A percentile compares a stretch with the other conserved stretches of the same genome.
Evolutionary conservation across 2,113 vertebrate genomes (phyloP).

Genomic region (Burhinus oedicnemus): DNA sequence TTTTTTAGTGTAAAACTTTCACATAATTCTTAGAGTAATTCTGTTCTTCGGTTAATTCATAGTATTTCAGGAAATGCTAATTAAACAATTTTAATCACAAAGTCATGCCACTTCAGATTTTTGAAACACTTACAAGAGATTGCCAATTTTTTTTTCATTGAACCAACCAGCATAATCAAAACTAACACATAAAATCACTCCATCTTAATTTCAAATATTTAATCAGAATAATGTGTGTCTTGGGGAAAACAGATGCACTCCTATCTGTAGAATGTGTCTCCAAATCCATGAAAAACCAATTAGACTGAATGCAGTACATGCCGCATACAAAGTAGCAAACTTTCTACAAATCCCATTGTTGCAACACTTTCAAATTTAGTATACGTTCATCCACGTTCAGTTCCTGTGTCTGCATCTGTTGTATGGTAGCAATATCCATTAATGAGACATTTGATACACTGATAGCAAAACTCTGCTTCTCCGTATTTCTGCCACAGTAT

Average conservation of each 20-base stretch:
- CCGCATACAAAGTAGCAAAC: background rate
- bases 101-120: background rate
- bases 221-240: constrained; percentile 50
- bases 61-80: constrained; percentile 26
- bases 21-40: background rate
- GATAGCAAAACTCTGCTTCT: constrained; percentile 25
- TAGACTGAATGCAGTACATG: background rate
- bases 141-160: background rate
- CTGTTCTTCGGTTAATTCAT: background rate
- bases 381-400: background rate
- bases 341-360: background rate
- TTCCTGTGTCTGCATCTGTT: background rate
- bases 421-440: background rate
- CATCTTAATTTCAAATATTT: constrained; percentile 55
- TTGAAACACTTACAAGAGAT: background rate
- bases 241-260: background rate
- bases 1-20: background rate
- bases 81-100: constrained; percentile 44
- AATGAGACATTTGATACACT: constrained; percentile 2
- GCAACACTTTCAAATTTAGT: background rate
- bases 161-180: constrained; percentile 16
- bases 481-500: constrained; percentile 30
- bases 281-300: background rate
- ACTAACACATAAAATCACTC: constrained; percentile 1
- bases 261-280: background rate